Evolutionary conservation across 2,113 vertebrate species (phyloP).

Genomic region (Spermophilus dauricus): DNA sequence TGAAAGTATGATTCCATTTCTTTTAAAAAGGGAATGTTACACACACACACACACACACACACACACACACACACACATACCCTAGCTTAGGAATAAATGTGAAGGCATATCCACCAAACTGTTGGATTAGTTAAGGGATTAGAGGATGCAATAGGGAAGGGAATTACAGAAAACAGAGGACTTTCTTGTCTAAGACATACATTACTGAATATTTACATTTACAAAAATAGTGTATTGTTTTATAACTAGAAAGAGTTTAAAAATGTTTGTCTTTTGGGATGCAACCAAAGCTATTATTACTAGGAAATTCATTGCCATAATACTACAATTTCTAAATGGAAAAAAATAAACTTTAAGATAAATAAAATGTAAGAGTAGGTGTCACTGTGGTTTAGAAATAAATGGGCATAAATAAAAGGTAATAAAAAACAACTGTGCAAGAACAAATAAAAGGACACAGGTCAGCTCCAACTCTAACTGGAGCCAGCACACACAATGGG

Average conservation of each 20-base stretch:
- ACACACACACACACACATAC: background rate
- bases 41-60: background rate
- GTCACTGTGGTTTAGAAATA: slow-evolving; percentile 29
- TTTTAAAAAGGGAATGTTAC: slow-evolving; percentile 22
- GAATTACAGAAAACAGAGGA: slow-evolving; percentile 4
- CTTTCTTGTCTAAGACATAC: slow-evolving; percentile 9
- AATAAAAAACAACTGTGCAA: background rate
- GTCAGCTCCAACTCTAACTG: background rate
- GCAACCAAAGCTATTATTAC: slow-evolving; percentile 7
- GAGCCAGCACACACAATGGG: background rate
- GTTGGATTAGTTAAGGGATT: slow-evolving; percentile 27
- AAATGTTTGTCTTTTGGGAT: slow-evolving; percentile 2
- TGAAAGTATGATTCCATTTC: slow-evolving; percentile 20
- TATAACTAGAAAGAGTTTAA: background rate
- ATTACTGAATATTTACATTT: slow-evolving; percentile 32
- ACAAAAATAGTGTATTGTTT: background rate
- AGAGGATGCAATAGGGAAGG: background rate
- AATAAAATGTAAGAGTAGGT: slow-evolving; percentile 17
- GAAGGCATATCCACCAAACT: background rate
- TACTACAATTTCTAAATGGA: slow-evolving; percentile 26
- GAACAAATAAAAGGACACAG: background rate
- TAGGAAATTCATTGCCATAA: slow-evolving; percentile 48
- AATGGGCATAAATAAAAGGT: slow-evolving; percentile 2
- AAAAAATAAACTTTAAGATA: slow-evolving; percentile 37
- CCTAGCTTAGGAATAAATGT: background rate